phyloP scores from a whole-genome alignment of 1,140 invertebrate species.

The Elymnias hypermnestra region DNA sequence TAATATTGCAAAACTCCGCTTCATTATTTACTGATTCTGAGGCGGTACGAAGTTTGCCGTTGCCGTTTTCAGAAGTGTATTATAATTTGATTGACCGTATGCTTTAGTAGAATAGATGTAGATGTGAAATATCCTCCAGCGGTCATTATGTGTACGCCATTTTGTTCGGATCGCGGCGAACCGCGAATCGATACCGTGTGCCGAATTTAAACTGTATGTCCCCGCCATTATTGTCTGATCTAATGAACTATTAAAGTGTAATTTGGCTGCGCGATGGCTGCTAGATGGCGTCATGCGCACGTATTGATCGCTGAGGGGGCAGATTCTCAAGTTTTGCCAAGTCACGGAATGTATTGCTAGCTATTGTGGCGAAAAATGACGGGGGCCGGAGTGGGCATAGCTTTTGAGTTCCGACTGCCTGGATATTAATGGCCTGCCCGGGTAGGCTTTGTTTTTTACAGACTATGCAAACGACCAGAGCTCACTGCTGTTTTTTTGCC shows the following conservation, averaged over 20 bases:
- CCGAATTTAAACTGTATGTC: slow-evolving; percentile 70
- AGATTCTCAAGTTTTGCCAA: slow-evolving; percentile 68
- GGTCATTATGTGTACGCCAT: slow-evolving; percentile 5
- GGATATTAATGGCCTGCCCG: slow-evolving; percentile 1
- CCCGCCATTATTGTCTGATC: slow-evolving; percentile 69
- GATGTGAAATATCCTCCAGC: too few species aligned
- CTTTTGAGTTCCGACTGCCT: slow-evolving; percentile 8
- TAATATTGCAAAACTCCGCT: too few species aligned
- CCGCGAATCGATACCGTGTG: slow-evolving; percentile 65
- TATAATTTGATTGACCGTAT: too few species aligned
- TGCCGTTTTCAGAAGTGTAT: too few species aligned
- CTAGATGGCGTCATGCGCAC: slow-evolving; percentile 68
- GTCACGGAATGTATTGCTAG: slow-evolving; percentile 71
- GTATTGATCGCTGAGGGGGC: slow-evolving; percentile 65
- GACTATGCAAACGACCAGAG: not conserved
- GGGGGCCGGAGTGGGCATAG: slow-evolving; percentile 8
- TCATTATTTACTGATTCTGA: too few species aligned
- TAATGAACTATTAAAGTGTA: slow-evolving; percentile 75
- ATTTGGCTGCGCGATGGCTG: slow-evolving; percentile 68
- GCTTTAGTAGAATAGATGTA: too few species aligned
- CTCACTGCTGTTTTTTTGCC: not conserved
- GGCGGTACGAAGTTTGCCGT: too few species aligned
- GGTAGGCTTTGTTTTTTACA: slow-evolving; percentile 3
- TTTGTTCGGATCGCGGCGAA: slow-evolving; percentile 22
- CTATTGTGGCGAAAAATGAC: slow-evolving; percentile 68